These are phyloP conservation scores for Cephus spinipes DNA, from an alignment of 2,888 invertebrate species.

Conservation along the genomic window DNA sequence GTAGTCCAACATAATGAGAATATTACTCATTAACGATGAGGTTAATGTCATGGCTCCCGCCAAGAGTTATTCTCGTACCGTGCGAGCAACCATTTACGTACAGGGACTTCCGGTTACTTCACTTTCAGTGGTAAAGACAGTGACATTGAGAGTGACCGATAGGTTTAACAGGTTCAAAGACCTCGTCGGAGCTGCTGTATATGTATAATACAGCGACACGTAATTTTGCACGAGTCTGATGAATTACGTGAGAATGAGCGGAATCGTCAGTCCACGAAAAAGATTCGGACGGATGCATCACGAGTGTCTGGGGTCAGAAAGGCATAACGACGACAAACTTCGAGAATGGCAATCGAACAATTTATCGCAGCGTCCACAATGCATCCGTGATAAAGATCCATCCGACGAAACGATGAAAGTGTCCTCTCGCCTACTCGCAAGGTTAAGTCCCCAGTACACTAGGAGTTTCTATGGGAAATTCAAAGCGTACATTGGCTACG, in stretches of 20 bases:
- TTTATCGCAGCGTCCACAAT: neutral
- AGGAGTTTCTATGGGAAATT: no score
- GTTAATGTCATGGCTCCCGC: neutral
- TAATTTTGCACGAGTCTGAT: neutral
- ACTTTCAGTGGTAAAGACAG: slow-evolving; percentile 38
- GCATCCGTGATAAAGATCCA: no score
- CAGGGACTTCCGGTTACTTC: slow-evolving; percentile 43
- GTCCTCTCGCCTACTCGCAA: no score
- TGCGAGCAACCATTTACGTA: slow-evolving; percentile 34
- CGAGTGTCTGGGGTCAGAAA: neutral
- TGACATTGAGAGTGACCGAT: slow-evolving; percentile 30
- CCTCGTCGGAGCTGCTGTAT: slow-evolving; percentile 11
- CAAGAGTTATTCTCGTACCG: slow-evolving; percentile 2
- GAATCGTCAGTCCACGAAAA: neutral
- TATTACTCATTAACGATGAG: neutral
- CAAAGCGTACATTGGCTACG: no score
- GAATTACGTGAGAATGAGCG: neutral
- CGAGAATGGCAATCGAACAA: neutral
- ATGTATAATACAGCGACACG: neutral
- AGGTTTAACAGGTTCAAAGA: slow-evolving; percentile 33
- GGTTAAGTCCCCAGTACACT: no score
- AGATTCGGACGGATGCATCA: neutral
- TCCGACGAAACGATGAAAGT: neutral
- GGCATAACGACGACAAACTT: neutral
- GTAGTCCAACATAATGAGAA: neutral